Evolutionary conservation across 2,797 vertebrate species (phyloP).

Genomic region (Megaceryle alcyon): DNA sequence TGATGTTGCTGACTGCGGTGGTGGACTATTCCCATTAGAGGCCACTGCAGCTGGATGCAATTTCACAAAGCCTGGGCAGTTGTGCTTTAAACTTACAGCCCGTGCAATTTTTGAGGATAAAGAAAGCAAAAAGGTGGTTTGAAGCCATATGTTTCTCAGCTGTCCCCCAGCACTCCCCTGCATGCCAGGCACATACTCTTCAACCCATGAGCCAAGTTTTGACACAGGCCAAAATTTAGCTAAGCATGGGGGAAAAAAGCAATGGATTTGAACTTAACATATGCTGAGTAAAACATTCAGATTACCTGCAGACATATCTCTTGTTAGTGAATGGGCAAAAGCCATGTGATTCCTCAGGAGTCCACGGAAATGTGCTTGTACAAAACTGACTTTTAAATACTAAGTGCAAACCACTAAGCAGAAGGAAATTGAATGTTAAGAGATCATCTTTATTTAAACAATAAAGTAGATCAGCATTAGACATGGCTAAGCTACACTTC

Average conservation of each 20-base stretch:
- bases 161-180: not conserved
- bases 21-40: constrained; percentile 39
- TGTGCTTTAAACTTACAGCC: not conserved
- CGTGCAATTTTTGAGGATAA: not conserved
- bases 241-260: not conserved
- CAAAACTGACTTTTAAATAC: not conserved
- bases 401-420: not conserved
- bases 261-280: not conserved
- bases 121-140: not conserved
- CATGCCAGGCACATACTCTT: not conserved
- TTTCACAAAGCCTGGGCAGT: not conserved
- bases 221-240: not conserved
- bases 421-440: not conserved
- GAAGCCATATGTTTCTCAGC: constrained; percentile 21
- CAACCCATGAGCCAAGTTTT: not conserved
- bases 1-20: not conserved
- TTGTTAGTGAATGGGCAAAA: not conserved
- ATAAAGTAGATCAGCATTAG: not conserved
- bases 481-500: not conserved
- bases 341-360: not conserved
- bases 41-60: constrained; percentile 39
- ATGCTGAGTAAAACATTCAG: not conserved
- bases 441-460: not conserved
- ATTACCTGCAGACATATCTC: not conserved
- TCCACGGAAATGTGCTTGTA: not conserved